These are phyloP conservation scores for Atherinomorus stipes DNA, from an alignment of 2,113 vertebrate species.

Conservation along the genomic window DNA sequence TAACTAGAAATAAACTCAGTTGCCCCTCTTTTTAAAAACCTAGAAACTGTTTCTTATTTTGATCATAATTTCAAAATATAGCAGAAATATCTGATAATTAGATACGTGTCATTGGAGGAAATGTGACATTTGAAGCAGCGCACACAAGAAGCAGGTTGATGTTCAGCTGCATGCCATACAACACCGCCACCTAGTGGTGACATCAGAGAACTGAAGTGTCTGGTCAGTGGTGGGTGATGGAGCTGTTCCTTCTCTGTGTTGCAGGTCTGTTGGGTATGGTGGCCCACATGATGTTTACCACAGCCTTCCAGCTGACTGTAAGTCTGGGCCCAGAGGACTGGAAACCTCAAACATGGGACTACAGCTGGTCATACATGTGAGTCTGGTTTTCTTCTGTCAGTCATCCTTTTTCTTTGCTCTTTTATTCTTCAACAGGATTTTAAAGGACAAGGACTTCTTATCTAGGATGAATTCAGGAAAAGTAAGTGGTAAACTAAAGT, in stretches of 20 bases:
- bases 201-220: background rate
- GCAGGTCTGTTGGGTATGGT: conserved; percentile 97
- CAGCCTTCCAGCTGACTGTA: conserved; percentile 97
- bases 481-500: no score
- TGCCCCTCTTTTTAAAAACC: no score
- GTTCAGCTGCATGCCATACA: background rate
- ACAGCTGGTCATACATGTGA: conserved; percentile 98
- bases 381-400: conserved; percentile 10
- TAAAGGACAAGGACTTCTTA: no score
- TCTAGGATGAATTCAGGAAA: no score
- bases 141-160: no score
- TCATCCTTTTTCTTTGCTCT: background rate
- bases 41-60: no score
- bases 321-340: conserved; percentile 98
- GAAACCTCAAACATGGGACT: conserved; percentile 98
- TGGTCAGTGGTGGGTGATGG: background rate
- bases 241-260: background rate
- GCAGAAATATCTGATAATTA: no score
- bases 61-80: no score
- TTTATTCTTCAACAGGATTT: background rate
- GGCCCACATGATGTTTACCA: conserved; percentile 99
- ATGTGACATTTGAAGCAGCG: no score
- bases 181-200: conserved; percentile 72
- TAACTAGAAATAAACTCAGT: no score
- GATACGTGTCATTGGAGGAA: no score